A percentile compares a stretch with the other conserved stretches of the same genome.
Evolutionary conservation across 2,888 invertebrate species (phyloP).

Genomic region (Spialia ferax): DNA sequence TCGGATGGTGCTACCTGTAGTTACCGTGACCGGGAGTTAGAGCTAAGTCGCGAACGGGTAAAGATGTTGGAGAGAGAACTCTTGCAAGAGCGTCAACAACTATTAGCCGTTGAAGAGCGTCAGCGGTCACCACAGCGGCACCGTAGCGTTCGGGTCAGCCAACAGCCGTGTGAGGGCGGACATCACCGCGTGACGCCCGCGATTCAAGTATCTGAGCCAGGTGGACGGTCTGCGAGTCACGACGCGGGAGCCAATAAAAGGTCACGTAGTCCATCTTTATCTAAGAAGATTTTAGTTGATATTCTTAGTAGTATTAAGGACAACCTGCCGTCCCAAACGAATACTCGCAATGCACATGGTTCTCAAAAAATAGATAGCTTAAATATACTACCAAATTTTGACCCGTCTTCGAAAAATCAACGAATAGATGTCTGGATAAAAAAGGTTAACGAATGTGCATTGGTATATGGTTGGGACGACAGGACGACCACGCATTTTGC

Average conservation of each 20-base stretch:
- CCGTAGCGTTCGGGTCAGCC: neutral
- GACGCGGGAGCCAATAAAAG: conserved; percentile 1
- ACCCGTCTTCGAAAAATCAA: neutral
- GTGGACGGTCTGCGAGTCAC: neutral
- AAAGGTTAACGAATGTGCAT: neutral
- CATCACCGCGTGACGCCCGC: neutral
- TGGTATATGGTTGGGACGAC: neutral
- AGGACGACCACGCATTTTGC: neutral
- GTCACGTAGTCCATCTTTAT: neutral
- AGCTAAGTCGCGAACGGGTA: neutral
- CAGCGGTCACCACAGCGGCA: neutral
- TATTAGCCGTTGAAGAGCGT: neutral
- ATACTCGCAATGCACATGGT: neutral
- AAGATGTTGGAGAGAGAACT: neutral
- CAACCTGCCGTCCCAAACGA: neutral
- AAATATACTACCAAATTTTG: neutral
- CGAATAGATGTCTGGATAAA: neutral
- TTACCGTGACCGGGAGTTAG: neutral
- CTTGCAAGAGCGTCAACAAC: neutral
- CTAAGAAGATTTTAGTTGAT: neutral
- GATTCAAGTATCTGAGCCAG: neutral
- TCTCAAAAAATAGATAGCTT: neutral
- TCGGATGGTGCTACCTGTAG: neutral
- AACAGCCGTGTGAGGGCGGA: neutral
- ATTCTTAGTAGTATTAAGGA: neutral